A percentile compares a stretch with the other conserved stretches of the same genome.
Evolutionary conservation across 2,113 vertebrate genomes (phyloP).

Genomic region (Hypocryptadius cinnamomeus): DNA sequence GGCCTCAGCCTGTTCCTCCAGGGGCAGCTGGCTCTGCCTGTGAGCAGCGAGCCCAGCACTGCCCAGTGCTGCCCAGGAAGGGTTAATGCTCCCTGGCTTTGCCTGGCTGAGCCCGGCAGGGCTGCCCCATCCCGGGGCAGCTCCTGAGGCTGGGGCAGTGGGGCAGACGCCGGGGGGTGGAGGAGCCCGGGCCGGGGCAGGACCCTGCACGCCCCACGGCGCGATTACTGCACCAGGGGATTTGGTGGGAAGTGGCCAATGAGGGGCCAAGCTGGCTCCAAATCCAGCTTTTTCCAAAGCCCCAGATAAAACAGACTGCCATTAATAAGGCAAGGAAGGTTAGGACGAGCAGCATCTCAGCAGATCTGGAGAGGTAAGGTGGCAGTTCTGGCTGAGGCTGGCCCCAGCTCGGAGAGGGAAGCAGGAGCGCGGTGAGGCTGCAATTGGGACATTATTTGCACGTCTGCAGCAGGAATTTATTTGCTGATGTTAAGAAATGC

Average conservation of each 20-base stretch:
- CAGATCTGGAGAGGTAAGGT: conserved; percentile 73
- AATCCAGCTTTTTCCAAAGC: conserved; percentile 60
- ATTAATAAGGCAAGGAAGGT: conserved; percentile 63
- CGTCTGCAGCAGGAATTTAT: background rate
- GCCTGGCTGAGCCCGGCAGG: background rate
- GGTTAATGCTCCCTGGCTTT: background rate
- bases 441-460: background rate
- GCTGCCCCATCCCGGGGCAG: conserved; percentile 23
- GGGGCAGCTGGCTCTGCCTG: background rate
- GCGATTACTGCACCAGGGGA: conserved; percentile 45
- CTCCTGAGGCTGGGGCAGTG: conserved; percentile 28
- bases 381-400: conserved; percentile 48
- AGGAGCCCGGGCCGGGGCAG: background rate
- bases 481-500: background rate
- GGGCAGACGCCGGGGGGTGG: background rate
- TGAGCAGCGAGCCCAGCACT: background rate
- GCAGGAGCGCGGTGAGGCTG: background rate
- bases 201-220: conserved; percentile 45
- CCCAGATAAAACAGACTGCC: conserved; percentile 63
- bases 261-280: conserved; percentile 56
- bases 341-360: conserved; percentile 54
- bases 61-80: background rate
- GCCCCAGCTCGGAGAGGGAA: conserved; percentile 14
- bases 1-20: fast-evolving
- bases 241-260: conserved; percentile 64